Evolutionary conservation across 2,888 invertebrate genomes (phyloP).

Genomic region (Apodemia hepburni): DNA sequence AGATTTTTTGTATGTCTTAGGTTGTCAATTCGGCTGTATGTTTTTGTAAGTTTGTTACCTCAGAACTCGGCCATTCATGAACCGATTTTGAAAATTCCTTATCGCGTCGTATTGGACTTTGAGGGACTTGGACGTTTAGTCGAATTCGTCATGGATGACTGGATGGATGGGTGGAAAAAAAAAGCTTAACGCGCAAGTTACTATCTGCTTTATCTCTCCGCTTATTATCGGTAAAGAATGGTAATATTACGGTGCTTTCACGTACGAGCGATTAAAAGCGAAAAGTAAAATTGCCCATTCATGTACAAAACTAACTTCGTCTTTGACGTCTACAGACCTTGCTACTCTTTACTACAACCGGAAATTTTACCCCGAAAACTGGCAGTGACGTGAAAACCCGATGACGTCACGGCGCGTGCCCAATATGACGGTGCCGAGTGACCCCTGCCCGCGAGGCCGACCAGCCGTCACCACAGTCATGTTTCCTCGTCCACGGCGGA

Average conservation of each 20-base stretch:
- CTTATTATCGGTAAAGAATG: too few species aligned
- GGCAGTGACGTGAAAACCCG: constrained; percentile 35
- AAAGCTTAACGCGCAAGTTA: too few species aligned
- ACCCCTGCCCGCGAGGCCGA: constrained; percentile 11
- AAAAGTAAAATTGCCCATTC: background rate
- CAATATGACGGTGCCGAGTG: constrained; percentile 20
- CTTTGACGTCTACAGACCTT: background rate
- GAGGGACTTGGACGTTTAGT: too few species aligned
- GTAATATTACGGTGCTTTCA: background rate
- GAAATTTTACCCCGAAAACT: constrained; percentile 27
- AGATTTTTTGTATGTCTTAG: too few species aligned
- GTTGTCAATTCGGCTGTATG: too few species aligned
- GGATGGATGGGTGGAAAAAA: too few species aligned
- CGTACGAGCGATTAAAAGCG: background rate
- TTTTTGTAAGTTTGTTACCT: too few species aligned
- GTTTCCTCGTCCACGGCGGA: constrained; percentile 20
- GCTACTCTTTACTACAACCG: background rate
- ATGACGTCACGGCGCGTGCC: constrained; percentile 43
- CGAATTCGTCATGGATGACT: too few species aligned
- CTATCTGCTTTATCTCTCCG: too few species aligned
- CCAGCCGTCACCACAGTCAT: constrained; percentile 25
- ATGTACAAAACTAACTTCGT: background rate
- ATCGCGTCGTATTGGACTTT: too few species aligned
- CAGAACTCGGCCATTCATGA: too few species aligned
- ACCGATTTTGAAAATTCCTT: too few species aligned